Percentiles rank a stretch among this genome's conserved stretches.
Conservation (phyloP, 2,113 vertebrate species). For the Marmota monax region DNA sequence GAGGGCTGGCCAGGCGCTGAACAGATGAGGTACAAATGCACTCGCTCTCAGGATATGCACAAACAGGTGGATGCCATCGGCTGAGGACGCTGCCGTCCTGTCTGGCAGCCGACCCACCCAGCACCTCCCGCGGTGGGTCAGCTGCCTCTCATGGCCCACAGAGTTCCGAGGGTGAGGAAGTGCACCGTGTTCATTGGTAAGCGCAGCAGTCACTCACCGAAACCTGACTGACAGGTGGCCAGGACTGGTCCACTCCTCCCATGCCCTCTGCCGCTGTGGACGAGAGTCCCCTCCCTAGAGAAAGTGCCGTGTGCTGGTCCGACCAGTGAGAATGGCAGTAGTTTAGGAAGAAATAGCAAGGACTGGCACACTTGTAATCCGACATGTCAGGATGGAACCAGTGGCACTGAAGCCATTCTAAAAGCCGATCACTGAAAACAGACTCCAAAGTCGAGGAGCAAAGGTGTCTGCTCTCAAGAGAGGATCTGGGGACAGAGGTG, state of each 20-base stretch:
- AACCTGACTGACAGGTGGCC: not conserved
- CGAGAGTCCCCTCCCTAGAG: slow-evolving; percentile 20
- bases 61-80: not conserved
- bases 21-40: slow-evolving; percentile 21
- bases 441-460: slow-evolving; percentile 30
- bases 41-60: not conserved
- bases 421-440: slow-evolving; percentile 54
- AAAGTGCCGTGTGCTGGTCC: not conserved
- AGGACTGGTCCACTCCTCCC: not conserved
- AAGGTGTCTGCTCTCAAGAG: slow-evolving; percentile 34
- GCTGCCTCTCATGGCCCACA: too few species aligned
- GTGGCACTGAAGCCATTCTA: slow-evolving; percentile 36
- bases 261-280: not conserved
- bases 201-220: not conserved
- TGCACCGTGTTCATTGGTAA: too few species aligned
- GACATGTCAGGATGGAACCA: slow-evolving; percentile 13
- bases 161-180: too few species aligned
- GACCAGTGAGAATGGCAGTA: slow-evolving; percentile 41
- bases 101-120: not conserved
- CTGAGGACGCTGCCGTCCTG: not conserved
- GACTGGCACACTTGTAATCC: too few species aligned
- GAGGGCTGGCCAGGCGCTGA: not conserved
- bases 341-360: slow-evolving; percentile 1
- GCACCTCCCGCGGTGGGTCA: too few species aligned
- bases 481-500: not conserved